A percentile compares a stretch with the other conserved stretches of the same genome.
Conservation (phyloP, 2,797 vertebrate species). For the Lindbergichthys nudifrons region DNA sequence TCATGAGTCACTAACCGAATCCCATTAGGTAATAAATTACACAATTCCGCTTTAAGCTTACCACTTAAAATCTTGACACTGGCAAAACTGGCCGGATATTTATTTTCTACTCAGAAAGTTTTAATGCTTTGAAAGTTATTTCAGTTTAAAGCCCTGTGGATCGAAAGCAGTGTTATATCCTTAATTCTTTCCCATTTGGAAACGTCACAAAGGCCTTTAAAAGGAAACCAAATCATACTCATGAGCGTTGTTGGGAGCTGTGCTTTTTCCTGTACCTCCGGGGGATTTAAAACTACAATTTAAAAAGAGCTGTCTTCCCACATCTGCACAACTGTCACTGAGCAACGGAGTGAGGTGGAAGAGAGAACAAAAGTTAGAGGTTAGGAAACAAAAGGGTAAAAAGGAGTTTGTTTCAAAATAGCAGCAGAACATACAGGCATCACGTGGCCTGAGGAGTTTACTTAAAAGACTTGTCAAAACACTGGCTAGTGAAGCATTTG, state of each 20-base stretch:
- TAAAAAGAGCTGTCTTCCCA: slow-evolving; percentile 55
- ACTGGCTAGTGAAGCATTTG: slow-evolving; percentile 7
- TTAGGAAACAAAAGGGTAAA: slow-evolving; percentile 64
- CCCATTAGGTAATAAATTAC: slow-evolving; percentile 58
- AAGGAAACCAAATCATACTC: slow-evolving; percentile 48
- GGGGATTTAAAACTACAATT: slow-evolving; percentile 52
- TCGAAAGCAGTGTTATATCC: slow-evolving; percentile 7
- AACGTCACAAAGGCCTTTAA: slow-evolving; percentile 43
- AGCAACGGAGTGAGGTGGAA: slow-evolving; percentile 20
- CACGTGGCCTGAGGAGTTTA: slow-evolving; percentile 24
- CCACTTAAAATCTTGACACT: slow-evolving; percentile 38
- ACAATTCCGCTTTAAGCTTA: slow-evolving; percentile 32
- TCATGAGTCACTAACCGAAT: slow-evolving; percentile 36
- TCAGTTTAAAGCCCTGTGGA: slow-evolving; percentile 24
- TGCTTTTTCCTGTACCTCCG: slow-evolving; percentile 37
- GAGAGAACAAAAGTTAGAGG: slow-evolving; percentile 46
- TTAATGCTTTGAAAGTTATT: slow-evolving; percentile 36
- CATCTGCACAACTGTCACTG: slow-evolving; percentile 61
- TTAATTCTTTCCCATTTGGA: slow-evolving; percentile 38
- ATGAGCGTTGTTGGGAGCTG: slow-evolving; percentile 28
- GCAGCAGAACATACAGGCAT: slow-evolving; percentile 13
- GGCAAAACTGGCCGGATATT: slow-evolving; percentile 18
- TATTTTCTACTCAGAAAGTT: slow-evolving; percentile 30
- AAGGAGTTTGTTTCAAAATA: slow-evolving; percentile 56
- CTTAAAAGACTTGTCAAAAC: slow-evolving; percentile 51